Conservation (phyloP, 2,797 vertebrate genomes). For the Acanthornis magna region DNA sequence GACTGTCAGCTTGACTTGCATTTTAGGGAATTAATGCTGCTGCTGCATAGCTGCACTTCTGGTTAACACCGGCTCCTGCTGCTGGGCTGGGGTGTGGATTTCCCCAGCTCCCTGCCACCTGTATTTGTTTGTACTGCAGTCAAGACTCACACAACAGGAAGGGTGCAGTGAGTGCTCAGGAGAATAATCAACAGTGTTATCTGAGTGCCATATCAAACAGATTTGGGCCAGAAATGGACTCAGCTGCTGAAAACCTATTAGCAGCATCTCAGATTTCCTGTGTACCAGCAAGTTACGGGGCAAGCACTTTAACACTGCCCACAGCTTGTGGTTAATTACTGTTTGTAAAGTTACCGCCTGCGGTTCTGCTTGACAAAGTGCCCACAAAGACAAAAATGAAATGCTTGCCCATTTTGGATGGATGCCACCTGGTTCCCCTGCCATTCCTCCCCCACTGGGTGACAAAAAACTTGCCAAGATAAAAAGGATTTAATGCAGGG, state of each 20-base stretch:
- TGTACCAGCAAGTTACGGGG: constrained; percentile 34
- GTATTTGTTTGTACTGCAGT: constrained; percentile 15
- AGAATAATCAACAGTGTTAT: not conserved
- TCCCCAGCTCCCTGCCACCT: not conserved
- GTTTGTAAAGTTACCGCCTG: constrained; percentile 60
- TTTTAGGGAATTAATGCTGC: constrained; percentile 16
- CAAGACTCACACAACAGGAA: constrained; percentile 61
- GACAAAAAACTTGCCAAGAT: not conserved
- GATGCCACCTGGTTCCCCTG: constrained; percentile 28
- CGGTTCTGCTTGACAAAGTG: constrained; percentile 70
- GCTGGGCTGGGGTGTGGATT: not conserved
- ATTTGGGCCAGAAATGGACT: constrained; percentile 49
- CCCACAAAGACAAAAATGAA: constrained; percentile 61
- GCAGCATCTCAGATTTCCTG: constrained; percentile 62
- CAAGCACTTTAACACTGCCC: constrained; percentile 67
- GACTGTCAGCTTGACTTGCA: constrained; percentile 13
- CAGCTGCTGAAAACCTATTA: constrained; percentile 68
- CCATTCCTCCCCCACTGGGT: not conserved
- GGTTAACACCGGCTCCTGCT: not conserved
- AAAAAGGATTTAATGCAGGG: not conserved
- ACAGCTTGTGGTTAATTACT: constrained; percentile 73
- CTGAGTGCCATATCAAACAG: not conserved
- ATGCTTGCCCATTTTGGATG: constrained; percentile 44
- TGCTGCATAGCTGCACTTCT: not conserved
- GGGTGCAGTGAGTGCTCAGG: not conserved